These are phyloP conservation scores for Atrina japonica DNA, from an alignment of 2,888 invertebrate genomes.

Conservation along the genomic window DNA sequence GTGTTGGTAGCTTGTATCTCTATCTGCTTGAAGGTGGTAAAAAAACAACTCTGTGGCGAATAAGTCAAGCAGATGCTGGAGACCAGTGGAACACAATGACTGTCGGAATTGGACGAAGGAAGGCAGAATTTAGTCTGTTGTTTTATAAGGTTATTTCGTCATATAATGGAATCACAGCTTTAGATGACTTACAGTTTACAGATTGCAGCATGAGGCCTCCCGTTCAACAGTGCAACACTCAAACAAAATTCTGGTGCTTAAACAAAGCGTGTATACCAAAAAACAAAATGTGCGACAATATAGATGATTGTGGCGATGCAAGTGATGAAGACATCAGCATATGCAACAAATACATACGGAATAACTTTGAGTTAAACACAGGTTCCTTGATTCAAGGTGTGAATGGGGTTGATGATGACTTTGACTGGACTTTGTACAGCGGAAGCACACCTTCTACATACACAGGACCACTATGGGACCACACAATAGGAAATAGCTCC, in stretches of 20 bases:
- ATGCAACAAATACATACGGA: slow-evolving; percentile 60
- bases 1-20: slow-evolving; percentile 58
- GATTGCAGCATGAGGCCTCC: slow-evolving; percentile 62
- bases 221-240: slow-evolving; percentile 43
- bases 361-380: slow-evolving; percentile 66
- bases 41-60: slow-evolving; percentile 48
- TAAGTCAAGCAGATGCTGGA: slow-evolving; percentile 6
- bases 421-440: slow-evolving; percentile 64
- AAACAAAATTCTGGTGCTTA: slow-evolving; percentile 63
- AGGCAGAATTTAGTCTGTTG: slow-evolving; percentile 57
- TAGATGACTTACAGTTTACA: slow-evolving; percentile 72
- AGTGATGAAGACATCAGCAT: slow-evolving; percentile 61
- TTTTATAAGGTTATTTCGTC: slow-evolving; percentile 52
- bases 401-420: slow-evolving; percentile 66
- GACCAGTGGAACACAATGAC: slow-evolving; percentile 60
- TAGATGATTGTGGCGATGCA: slow-evolving; percentile 72
- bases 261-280: slow-evolving; percentile 69
- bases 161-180: slow-evolving; percentile 72
- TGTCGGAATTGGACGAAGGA: slow-evolving; percentile 69
- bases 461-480: slow-evolving; percentile 71
- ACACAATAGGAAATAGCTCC: slow-evolving; percentile 61
- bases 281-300: slow-evolving; percentile 64
- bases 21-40: slow-evolving; percentile 49
- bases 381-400: slow-evolving; percentile 62
- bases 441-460: slow-evolving; percentile 46